Evolutionary conservation across 2,888 invertebrate species (phyloP), one percentile per base, ranked within the genome.

Genomic region (Noctua janthina): DNA sequence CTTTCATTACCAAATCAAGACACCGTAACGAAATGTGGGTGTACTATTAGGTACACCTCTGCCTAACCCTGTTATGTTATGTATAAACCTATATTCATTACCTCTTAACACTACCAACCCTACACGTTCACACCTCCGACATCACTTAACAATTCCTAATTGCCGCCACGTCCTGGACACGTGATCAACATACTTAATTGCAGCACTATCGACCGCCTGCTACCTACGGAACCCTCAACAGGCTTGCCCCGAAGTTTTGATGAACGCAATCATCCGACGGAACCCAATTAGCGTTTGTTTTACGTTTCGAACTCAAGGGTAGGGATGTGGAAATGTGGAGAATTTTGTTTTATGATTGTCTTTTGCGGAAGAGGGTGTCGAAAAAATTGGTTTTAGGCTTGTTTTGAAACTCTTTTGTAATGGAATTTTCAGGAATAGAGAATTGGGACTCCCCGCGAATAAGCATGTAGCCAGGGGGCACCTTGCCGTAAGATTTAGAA

Each of bases 271-370:
- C 88, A 88, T 82, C 88, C 86, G 82, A 68, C 76, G 76, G 79
- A 76, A 86, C 82, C 88, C 88, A 88, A 88, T 88, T 89, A 89
- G 74, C 89, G 81, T 87, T 88, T 89, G 88, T 87, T 88, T 83
- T 80, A 87, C 83, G 78, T 68, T 86, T 72, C 74, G 69, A 89
- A 86, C 78, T 73, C 81, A 71, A 64, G 79, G 62, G 75, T 84
- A 23, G 62, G 46, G 54, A 74, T 39, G 73, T 81, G 51, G 23
- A 13, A 83, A 79, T 56, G 68, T 66, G 62, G 54, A n/a, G 7
- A n/a, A 70, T 76, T 79, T 73, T 71, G 54, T 79, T 81, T 81
- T 74, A 70, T 29, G 59, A 77, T 15, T 49, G 67, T n/a, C 54
- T 73, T 72, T 72, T 78, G 13, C 54, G 51, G 39, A 77, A 64